Conservation (phyloP, 2,113 vertebrate genomes). For the Gambusia affinis region DNA sequence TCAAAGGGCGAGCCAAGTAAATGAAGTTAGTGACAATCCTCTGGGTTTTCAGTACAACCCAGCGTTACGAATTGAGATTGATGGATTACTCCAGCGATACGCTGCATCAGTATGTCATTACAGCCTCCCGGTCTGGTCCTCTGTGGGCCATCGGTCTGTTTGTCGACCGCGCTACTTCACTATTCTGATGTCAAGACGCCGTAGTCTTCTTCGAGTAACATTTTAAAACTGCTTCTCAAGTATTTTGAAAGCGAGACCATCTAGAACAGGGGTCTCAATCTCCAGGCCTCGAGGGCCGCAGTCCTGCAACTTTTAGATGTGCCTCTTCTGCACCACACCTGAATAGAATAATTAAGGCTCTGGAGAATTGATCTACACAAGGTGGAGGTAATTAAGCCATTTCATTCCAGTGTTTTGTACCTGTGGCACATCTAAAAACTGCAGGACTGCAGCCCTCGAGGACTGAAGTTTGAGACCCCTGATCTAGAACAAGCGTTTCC, state of each 20-base stretch:
- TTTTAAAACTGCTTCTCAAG: not conserved
- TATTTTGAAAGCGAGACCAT: not conserved
- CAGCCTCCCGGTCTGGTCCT: slow-evolving; percentile 4
- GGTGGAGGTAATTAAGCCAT: too few relatives aligned
- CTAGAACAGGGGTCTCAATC: too few relatives aligned
- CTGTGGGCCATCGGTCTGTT: slow-evolving; percentile 41
- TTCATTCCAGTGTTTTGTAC: too few relatives aligned
- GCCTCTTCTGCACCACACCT: too few relatives aligned
- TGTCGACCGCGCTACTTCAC: slow-evolving; percentile 4
- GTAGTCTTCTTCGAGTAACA: not conserved
- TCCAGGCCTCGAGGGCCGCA: too few relatives aligned
- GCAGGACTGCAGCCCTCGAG: too few relatives aligned
- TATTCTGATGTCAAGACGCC: slow-evolving; percentile 13
- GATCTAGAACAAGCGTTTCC: not conserved
- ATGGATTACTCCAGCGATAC: slow-evolving; percentile 37
- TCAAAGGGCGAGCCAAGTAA: slow-evolving; percentile 3
- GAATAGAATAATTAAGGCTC: too few relatives aligned
- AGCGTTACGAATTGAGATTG: slow-evolving; percentile 22
- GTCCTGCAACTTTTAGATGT: too few relatives aligned
- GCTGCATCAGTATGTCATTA: slow-evolving; percentile 24
- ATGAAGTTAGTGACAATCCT: slow-evolving; percentile 18
- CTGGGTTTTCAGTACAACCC: slow-evolving; percentile 16
- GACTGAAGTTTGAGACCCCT: too few relatives aligned
- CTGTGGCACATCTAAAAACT: too few relatives aligned
- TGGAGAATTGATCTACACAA: too few relatives aligned